phyloP scores from a whole-genome alignment of 2,797 vertebrate genomes.

The Morelia viridis region DNA sequence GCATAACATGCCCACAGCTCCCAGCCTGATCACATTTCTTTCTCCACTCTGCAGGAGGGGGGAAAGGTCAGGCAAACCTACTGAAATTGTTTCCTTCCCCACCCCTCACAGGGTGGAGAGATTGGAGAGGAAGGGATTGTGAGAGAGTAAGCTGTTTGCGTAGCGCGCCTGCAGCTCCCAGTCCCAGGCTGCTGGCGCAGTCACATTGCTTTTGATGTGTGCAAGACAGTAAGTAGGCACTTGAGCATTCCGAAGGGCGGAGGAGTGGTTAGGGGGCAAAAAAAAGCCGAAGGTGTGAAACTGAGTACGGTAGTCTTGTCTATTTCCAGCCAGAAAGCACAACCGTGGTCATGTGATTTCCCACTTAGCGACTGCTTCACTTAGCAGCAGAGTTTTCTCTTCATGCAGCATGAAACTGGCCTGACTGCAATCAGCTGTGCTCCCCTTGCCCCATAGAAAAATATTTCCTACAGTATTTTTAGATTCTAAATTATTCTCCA shows the following conservation, averaged over 20 bases:
- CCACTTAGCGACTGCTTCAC: not conserved
- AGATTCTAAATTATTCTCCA: not conserved
- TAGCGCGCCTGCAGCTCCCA: not conserved
- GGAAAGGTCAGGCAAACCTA: not conserved
- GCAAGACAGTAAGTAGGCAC: not conserved
- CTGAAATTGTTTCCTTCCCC: not conserved
- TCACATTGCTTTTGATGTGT: not conserved
- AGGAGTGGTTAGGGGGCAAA: not conserved
- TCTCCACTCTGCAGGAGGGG: not conserved
- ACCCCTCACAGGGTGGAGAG: not conserved
- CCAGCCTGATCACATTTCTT: no score
- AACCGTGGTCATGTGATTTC: not conserved
- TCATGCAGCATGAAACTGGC: not conserved
- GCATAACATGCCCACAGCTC: no score
- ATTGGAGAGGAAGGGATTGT: not conserved
- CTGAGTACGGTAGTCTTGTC: not conserved
- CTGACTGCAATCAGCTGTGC: not conserved
- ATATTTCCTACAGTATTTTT: not conserved
- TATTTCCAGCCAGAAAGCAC: not conserved
- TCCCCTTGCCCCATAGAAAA: not conserved
- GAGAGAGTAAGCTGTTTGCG: not conserved
- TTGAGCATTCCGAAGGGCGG: not conserved
- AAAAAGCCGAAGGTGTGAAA: not conserved
- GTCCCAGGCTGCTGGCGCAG: not conserved
- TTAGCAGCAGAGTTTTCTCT: not conserved